These are phyloP conservation scores for Lutjanus erythropterus DNA, from an alignment of 2,113 vertebrate species.

Conservation along the genomic window DNA sequence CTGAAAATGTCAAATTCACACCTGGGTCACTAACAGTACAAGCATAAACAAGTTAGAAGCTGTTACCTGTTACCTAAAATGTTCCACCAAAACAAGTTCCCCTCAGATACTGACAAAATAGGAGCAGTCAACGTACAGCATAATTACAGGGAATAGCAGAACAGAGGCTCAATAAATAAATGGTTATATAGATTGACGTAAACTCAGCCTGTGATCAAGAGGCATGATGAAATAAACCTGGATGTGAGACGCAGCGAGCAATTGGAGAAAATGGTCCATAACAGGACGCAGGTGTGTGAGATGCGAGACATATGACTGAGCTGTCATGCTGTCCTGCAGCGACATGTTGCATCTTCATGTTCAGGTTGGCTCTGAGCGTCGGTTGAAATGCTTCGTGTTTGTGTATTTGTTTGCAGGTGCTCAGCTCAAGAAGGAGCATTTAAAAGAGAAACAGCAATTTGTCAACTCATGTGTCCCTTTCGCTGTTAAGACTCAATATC, in stretches of 20 bases:
- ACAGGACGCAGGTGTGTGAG: constrained; percentile 17
- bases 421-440: constrained; percentile 9
- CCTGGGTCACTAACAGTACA: too few relatives aligned
- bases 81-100: too few relatives aligned
- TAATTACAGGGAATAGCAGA: not conserved
- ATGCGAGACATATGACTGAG: constrained; percentile 12
- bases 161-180: not conserved
- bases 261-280: not conserved
- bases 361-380: constrained; percentile 9
- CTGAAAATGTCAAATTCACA: too few relatives aligned
- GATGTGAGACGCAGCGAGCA: not conserved
- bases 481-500: constrained; percentile 7
- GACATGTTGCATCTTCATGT: constrained; percentile 39
- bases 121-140: not conserved
- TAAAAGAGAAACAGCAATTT: constrained; percentile 44
- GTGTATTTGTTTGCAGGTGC: not conserved
- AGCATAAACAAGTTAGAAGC: too few relatives aligned
- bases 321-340: constrained; percentile 32
- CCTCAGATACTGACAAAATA: not conserved
- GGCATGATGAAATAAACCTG: constrained; percentile 1
- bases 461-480: constrained; percentile 13
- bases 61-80: too few relatives aligned
- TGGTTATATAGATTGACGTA: not conserved
- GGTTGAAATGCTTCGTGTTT: constrained; percentile 19
- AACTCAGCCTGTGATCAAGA: not conserved